These are phyloP conservation scores for Aphis craccivora DNA, from an alignment of 1,140 invertebrate genomes.

Conservation along the genomic window DNA sequence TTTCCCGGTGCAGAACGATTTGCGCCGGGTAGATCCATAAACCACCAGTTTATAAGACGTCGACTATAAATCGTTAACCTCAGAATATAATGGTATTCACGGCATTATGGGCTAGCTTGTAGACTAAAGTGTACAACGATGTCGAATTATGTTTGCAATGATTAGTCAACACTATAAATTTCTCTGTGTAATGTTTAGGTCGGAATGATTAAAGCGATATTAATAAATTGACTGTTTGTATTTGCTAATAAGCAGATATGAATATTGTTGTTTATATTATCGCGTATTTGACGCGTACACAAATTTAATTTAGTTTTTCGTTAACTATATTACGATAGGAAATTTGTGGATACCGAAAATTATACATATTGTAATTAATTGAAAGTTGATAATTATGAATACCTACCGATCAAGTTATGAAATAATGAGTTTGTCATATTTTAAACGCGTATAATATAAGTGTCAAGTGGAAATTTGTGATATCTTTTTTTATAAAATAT, in stretches of 20 bases:
- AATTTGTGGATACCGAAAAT: background rate
- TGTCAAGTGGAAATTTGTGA: background rate
- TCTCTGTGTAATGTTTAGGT: background rate
- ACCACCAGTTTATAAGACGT: background rate
- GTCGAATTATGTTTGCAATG: background rate
- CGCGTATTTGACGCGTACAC: background rate
- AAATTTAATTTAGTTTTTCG: background rate
- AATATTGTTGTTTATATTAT: background rate
- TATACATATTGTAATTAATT: background rate
- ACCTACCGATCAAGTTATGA: background rate
- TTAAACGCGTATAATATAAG: background rate
- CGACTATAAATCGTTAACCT: background rate
- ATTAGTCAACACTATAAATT: background rate
- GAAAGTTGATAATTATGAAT: background rate
- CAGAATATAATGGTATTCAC: background rate
- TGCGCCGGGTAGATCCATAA: background rate
- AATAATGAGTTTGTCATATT: background rate
- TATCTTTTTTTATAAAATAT: background rate
- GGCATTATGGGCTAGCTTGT: background rate
- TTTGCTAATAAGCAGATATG: background rate
- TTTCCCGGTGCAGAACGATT: background rate
- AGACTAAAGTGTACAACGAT: background rate
- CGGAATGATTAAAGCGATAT: background rate
- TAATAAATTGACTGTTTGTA: background rate
- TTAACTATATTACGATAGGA: background rate